Percentiles rank a stretch among this genome's conserved stretches.
Conservation (phyloP, 1,140 invertebrate species). For the Polypedilum vanderplanki region DNA sequence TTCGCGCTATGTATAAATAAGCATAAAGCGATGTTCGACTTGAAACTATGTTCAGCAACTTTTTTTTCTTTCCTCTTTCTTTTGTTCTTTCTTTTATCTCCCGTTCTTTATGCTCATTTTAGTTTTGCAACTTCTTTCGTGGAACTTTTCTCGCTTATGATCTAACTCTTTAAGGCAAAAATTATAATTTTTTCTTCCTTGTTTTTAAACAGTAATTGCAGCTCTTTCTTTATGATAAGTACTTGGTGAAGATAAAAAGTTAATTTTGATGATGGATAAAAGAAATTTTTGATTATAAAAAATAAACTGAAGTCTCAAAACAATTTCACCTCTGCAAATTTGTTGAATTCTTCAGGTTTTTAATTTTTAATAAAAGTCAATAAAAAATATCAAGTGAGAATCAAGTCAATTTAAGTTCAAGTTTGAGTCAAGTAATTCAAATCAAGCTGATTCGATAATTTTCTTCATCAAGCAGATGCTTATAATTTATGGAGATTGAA, state of each 20-base stretch:
- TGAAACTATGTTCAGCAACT: slow-evolving; percentile 10
- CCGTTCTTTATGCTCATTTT: neutral
- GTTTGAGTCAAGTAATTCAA: no score
- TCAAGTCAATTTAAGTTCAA: no score
- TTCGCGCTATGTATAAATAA: neutral
- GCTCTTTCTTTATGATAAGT: neutral
- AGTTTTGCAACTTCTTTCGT: neutral
- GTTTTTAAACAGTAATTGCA: neutral
- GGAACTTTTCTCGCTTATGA: neutral
- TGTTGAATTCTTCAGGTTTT: no score
- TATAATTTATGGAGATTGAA: no score
- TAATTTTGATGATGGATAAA: neutral
- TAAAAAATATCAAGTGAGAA: no score
- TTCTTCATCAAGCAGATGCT: no score
- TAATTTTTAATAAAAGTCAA: no score
- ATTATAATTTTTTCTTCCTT: neutral
- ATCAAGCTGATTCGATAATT: no score
- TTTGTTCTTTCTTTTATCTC: neutral
- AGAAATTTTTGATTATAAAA: neutral
- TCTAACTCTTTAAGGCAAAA: neutral
- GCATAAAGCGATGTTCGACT: neutral
- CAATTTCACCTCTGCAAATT: no score
- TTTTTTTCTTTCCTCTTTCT: neutral
- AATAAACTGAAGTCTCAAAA: neutral
- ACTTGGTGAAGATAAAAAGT: neutral